Conservation (phyloP, 1,140 invertebrate species). For the Samia ricini region DNA sequence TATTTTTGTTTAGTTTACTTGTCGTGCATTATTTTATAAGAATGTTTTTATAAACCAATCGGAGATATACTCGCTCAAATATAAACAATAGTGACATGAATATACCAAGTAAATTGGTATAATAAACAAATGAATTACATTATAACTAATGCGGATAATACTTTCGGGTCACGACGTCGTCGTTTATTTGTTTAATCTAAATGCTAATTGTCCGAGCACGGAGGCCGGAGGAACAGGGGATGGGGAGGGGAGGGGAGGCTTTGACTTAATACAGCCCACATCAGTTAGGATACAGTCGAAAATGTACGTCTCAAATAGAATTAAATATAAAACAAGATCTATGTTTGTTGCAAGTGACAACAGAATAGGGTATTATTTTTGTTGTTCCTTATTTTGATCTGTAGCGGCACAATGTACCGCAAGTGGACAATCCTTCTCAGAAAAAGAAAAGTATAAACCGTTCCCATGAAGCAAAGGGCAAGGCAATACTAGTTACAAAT, state of each 20-base stretch:
- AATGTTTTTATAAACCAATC: too few species aligned
- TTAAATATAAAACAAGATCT: neutral
- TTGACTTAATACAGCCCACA: slow-evolving; percentile 15
- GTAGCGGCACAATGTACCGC: too few species aligned
- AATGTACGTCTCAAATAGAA: slow-evolving; percentile 16
- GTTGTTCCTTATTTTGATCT: too few species aligned
- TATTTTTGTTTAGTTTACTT: neutral
- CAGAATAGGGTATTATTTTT: too few species aligned
- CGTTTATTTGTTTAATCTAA: slow-evolving; percentile 57
- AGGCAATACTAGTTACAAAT: too few species aligned
- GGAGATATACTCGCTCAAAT: neutral
- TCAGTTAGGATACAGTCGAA: slow-evolving; percentile 12
- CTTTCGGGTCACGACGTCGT: slow-evolving; percentile 36
- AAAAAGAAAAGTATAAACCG: too few species aligned
- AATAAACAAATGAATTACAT: slow-evolving; percentile 21
- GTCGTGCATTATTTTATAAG: too few species aligned
- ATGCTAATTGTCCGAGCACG: slow-evolving; percentile 39
- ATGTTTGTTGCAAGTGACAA: neutral
- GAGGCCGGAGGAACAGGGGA: slow-evolving; percentile 3
- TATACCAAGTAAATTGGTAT: slow-evolving; percentile 8
- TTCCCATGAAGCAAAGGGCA: too few species aligned
- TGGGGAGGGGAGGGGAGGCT: slow-evolving; percentile 7
- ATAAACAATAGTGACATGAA: neutral
- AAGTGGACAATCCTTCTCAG: too few species aligned
- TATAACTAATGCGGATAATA: slow-evolving; percentile 41